Conservation (phyloP, 2,797 vertebrate species). For the Enteromius fasciolatus region DNA sequence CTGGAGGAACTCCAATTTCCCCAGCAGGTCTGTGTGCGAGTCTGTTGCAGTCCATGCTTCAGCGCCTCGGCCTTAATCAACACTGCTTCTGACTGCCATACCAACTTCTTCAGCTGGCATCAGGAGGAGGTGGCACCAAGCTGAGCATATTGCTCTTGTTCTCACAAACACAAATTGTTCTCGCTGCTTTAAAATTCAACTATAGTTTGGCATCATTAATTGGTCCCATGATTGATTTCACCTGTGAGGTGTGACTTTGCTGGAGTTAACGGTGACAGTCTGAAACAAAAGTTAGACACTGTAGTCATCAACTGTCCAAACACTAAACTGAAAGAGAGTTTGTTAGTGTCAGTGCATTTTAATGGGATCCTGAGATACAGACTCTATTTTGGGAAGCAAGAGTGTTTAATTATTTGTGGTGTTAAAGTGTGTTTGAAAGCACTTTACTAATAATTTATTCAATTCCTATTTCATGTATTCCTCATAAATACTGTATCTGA, state of each 20-base stretch:
- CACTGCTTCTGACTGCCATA: slow-evolving; percentile 11
- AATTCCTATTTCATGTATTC: neutral
- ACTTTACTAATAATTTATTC: neutral
- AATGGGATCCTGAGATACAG: neutral
- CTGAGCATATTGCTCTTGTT: neutral
- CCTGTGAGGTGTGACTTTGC: slow-evolving; percentile 24
- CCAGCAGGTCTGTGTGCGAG: slow-evolving; percentile 27
- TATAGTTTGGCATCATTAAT: neutral
- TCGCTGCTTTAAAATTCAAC: neutral
- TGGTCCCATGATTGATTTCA: slow-evolving; percentile 9
- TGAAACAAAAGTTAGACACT: slow-evolving; percentile 6
- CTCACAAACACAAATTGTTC: neutral
- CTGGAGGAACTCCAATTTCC: slow-evolving; percentile 43
- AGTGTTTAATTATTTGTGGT: neutral
- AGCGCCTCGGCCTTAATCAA: slow-evolving; percentile 33
- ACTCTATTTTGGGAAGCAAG: slow-evolving; percentile 7
- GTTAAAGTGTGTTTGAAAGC: neutral
- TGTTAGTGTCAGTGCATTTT: neutral
- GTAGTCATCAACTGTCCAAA: slow-evolving; percentile 32
- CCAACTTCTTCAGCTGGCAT: slow-evolving; percentile 21
- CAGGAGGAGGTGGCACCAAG: neutral
- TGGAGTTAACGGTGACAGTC: neutral
- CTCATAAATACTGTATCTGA: neutral
- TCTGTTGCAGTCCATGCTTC: slow-evolving; percentile 14
- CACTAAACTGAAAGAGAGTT: neutral